Base-by-base conservation (phyloP, 2,888 invertebrate genomes). In the Malacosoma neustria region DNA sequence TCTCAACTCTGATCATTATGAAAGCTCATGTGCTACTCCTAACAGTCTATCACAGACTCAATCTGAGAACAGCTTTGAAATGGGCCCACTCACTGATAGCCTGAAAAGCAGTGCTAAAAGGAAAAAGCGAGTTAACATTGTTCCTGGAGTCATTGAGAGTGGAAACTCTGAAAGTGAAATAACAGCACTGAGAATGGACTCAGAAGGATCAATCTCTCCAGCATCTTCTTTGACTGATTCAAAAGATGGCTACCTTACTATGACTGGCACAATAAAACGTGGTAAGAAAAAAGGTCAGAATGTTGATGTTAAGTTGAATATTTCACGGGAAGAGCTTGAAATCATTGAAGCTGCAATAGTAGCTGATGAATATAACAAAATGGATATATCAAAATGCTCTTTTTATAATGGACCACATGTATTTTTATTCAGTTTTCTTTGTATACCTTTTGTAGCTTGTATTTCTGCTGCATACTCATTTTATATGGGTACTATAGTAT, bases 401-500 rank as follows among this genome's bases (percentile, higher is more conserved):
- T 46, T 85, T 1, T 77, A 80, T 36, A 88, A 88, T 30, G 93
- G 93, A 1, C 82, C 89, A 7, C 93, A 93, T 59, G 82, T 93
- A 33, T 82, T 91, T 39, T 40, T 92, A 4, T 87, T 91, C 55
- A 89, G 90, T 31, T 49, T 92, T 22, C 42, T 92, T 7, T 91
- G 90, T 59, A 81, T 89, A 49, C 93, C 93, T 7, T 84, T 92
- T 71, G 89, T 92, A 11, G 84, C 89, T 15, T 49, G 89, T 30
- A 74, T 90, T 40, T 91, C 93, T 6, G 84, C 89, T 9, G 62
- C 88, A 34, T 91, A 92, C 57, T 91, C 92, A 1, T 92, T 93
- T 62, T 93, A 92, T 59, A 89, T 91, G 44, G 92, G 93, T 12
- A 92, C 92, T 1, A 71, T 92, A 53, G 90, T 92, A 34, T 93